Conservation (phyloP, 2,888 invertebrate species). For the Noctua fimbriata region DNA sequence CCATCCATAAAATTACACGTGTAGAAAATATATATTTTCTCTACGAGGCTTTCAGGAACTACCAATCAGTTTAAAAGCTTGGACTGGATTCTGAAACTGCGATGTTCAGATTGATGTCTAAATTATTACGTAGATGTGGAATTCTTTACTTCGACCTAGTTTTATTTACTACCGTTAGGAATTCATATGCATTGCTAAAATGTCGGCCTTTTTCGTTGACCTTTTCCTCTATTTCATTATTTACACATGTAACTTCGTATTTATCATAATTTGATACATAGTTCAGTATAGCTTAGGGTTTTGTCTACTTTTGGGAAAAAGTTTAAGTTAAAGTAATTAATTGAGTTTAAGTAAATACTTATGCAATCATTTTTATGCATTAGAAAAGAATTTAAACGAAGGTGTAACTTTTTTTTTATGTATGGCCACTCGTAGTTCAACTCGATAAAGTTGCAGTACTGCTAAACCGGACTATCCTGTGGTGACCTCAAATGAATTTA, state of each 20-base stretch:
- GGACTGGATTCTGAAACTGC: slow-evolving; percentile 35
- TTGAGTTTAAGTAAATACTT: too few relatives aligned
- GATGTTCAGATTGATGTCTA: slow-evolving; percentile 45
- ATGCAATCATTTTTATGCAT: too few relatives aligned
- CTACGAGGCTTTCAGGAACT: slow-evolving; percentile 36
- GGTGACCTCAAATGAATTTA: too few relatives aligned
- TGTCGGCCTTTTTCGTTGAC: background rate
- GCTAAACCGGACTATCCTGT: too few relatives aligned
- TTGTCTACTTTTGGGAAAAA: background rate
- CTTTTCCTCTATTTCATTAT: background rate
- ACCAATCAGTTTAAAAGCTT: slow-evolving; percentile 59
- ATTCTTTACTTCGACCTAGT: slow-evolving; percentile 23
- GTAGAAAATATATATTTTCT: slow-evolving; percentile 21
- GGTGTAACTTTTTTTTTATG: too few relatives aligned
- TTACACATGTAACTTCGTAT: background rate
- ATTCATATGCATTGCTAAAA: slow-evolving; percentile 6
- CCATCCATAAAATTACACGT: slow-evolving; percentile 22
- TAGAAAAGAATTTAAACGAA: too few relatives aligned
- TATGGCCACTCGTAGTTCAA: too few relatives aligned
- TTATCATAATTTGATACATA: background rate
- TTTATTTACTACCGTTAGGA: background rate
- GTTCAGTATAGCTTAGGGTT: background rate
- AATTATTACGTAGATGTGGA: slow-evolving; percentile 39
- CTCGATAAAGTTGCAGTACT: too few relatives aligned
- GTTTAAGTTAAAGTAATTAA: background rate